Percentiles rank a stretch among this genome's conserved stretches.
These are phyloP conservation scores for Eurois occulta DNA, from an alignment of 2,888 invertebrate species.

Conservation along the genomic window DNA sequence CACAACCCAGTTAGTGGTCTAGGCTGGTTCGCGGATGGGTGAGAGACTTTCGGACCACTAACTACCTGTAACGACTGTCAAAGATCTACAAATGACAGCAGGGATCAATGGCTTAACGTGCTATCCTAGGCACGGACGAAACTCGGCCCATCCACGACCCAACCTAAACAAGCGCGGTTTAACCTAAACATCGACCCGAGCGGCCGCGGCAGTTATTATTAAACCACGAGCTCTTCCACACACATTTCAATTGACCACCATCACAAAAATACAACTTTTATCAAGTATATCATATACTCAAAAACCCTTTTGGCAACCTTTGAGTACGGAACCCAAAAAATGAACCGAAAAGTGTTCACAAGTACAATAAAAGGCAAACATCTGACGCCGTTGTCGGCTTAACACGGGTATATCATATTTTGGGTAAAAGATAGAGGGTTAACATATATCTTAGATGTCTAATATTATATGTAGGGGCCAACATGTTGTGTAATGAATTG, in stretches of 20 bases:
- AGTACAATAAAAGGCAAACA: conserved; percentile 26
- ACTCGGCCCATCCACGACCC: no score
- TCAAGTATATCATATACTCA: neutral
- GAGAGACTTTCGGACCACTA: no score
- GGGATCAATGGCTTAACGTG: no score
- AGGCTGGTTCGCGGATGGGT: no score
- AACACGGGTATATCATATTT: conserved; percentile 36
- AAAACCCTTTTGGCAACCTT: conserved; percentile 6
- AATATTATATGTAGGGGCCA: conserved; percentile 29
- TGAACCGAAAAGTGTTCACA: conserved; percentile 18
- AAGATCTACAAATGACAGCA: no score
- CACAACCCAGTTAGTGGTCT: no score
- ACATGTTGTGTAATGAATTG: conserved; percentile 42
- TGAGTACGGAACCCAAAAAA: conserved; percentile 14
- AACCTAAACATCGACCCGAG: no score
- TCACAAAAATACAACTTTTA: neutral
- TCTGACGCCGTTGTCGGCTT: conserved; percentile 26
- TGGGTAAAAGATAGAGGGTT: conserved; percentile 20
- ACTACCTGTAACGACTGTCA: no score
- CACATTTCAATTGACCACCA: neutral
- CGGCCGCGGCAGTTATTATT: no score
- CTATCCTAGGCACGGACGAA: no score
- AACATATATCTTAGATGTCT: conserved; percentile 24
- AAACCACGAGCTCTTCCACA: no score
- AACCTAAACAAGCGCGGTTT: no score